Evolutionary conservation across 2,888 invertebrate species (phyloP).

Genomic region (Thecocarcelia acutangulata): DNA sequence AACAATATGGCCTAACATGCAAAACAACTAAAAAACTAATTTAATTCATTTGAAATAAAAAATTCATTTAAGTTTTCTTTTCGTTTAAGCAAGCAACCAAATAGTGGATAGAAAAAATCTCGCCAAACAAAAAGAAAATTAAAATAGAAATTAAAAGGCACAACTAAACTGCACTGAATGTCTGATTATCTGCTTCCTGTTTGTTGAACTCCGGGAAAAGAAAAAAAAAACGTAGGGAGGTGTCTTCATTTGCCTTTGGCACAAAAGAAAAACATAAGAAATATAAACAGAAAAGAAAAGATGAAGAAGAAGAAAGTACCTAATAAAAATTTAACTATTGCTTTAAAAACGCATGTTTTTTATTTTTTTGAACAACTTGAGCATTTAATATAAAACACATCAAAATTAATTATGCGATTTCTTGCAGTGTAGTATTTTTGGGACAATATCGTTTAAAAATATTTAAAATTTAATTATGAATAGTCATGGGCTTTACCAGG

Average conservation of each 20-base stretch:
- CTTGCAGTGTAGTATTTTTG: too few relatives aligned
- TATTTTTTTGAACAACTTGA: too few relatives aligned
- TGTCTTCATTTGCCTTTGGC: constrained; percentile 50
- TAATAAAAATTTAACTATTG: neutral
- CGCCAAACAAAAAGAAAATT: neutral
- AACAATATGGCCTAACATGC: neutral
- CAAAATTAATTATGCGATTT: too few relatives aligned
- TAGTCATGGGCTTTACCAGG: too few relatives aligned
- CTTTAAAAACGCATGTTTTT: neutral
- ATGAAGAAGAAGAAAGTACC: neutral
- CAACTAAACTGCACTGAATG: constrained; percentile 22
- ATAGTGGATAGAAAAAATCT: neutral
- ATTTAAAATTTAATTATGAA: too few relatives aligned
- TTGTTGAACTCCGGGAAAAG: constrained; percentile 15
- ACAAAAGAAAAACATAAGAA: neutral
- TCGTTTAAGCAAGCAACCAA: neutral
- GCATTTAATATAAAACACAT: too few relatives aligned
- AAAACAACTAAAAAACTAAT: constrained; percentile 43
- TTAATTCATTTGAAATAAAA: constrained; percentile 65
- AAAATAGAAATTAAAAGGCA: neutral
- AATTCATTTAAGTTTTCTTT: constrained; percentile 63
- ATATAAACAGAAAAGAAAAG: constrained; percentile 21
- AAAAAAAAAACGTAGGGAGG: constrained; percentile 5
- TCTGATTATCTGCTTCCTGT: constrained; percentile 28
- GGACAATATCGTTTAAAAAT: too few relatives aligned